Conservation (phyloP, 2,797 vertebrate species). For the Lacerta agilis region DNA sequence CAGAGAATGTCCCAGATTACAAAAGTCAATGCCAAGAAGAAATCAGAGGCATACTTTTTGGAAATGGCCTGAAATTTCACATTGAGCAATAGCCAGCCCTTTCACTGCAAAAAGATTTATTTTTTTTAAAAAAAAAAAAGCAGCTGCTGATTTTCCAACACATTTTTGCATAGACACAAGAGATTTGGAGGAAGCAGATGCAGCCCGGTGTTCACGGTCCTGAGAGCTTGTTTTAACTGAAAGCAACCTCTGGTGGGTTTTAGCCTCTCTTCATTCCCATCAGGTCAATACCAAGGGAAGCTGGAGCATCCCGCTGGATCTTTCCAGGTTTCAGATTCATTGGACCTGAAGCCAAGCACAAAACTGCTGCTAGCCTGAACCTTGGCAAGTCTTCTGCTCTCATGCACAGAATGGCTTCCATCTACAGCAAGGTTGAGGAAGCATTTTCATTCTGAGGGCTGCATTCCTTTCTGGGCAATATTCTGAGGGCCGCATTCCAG, state of each 20-base stretch:
- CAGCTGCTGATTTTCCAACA: slow-evolving; percentile 70
- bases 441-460: too few relatives aligned
- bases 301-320: too few relatives aligned
- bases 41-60: slow-evolving; percentile 6
- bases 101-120: slow-evolving; percentile 53
- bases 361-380: too few relatives aligned
- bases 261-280: neutral
- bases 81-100: slow-evolving; percentile 72
- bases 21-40: slow-evolving; percentile 35
- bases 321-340: neutral
- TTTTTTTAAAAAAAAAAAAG: slow-evolving; percentile 43
- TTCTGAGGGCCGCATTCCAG: too few relatives aligned
- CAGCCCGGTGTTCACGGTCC: slow-evolving; percentile 24
- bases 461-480: too few relatives aligned
- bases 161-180: slow-evolving; percentile 11
- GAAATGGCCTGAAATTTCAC: slow-evolving; percentile 39
- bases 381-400: neutral
- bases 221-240: slow-evolving; percentile 20
- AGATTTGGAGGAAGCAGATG: slow-evolving; percentile 73
- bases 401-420: neutral
- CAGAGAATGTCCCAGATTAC: slow-evolving; percentile 51
- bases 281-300: neutral
- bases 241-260: neutral
- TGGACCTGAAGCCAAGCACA: neutral
- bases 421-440: neutral